Evolutionary conservation across 2,888 invertebrate genomes (phyloP), one percentile per base, ranked within the genome.

Genomic region (Pyrrhosoma nymphula): DNA sequence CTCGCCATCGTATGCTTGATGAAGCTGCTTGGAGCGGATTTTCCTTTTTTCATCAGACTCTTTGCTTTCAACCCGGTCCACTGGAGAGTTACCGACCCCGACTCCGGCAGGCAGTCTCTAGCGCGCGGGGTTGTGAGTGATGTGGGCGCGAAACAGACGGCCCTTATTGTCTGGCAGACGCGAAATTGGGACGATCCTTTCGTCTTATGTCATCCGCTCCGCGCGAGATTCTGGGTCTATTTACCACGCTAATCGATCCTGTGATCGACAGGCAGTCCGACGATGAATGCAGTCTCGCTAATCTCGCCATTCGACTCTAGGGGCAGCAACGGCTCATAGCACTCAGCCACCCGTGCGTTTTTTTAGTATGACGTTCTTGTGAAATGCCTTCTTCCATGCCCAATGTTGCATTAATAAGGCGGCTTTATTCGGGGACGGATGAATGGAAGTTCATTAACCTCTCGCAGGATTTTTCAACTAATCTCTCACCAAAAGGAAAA

Each of bases 221-320:
- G 39, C 90, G 47, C 90, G 90, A 39, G 63, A 91, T 63, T 91
- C 63, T 23, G 91, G 91, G 91, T 91, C 91, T 26, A 91, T 63
- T 91, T 63, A 91, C 63, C 39, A 20, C 63, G 63, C 63, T 91
- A 91, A 91, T 91, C 63, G 91, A 91, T 60, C 63, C 63, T 30
- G 63, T 91, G 63, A 91, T 91, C 91, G 63, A 91, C 39, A 18
- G 63, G 23, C 39, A 26, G 75, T 35, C 82, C 10, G 63, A 69
- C 18, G 91, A 91, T 69, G 82, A 91, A 91, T 91, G 91, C 63
- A 39, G 30, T 12, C 63, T 35, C 82, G 23, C 82, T 82, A 30
- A 30, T 35, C 82, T 69, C 82, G 16, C 35, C 30, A 75, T n/a
- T 75, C 30, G 20, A 75, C 75, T n/a, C 4, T 6, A 35, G 10